Evolutionary conservation across 1,140 invertebrate genomes (phyloP), one percentile per base, ranked within the genome.

Genomic region (Lethocerus indicus): DNA sequence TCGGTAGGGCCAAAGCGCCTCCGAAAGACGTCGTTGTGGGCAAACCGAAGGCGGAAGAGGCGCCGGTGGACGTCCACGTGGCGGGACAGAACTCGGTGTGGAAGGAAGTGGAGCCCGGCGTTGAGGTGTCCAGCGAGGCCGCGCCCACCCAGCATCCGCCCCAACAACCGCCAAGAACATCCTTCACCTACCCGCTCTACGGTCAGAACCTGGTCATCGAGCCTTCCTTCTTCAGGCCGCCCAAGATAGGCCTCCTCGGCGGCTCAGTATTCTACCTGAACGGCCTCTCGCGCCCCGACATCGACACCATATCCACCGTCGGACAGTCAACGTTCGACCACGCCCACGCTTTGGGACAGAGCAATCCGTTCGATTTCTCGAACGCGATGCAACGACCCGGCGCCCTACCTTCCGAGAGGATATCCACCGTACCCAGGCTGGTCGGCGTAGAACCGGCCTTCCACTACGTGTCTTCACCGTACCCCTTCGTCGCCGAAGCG

Each of bases 291-390:
- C n/a, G 46, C 16, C 46, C 37, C 1, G 40, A 42, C 27, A 50
- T 42, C 6, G 39, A 29, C 2, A 28, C 27, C 16, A 39, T 42
- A 3, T 32, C 47, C 14, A 53, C 47, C 3, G 29, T 24, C 18
- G 54, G 54, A 0, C 37, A 44, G 18, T 46, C 25, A 20, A 48
- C 36, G 2, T 55, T 55, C 41, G 50, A 55, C 40, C 54, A 55
- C 37, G 47, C 47, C 21, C 46, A 49, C 20, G 54, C 50, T 28
- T 27, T 55, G 16, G 40, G 42, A n/a, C 28, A 52, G 14, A 55
- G 50, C 35, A 55, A 55, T 35, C n/a, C 23, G 13, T 55, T 55
- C 24, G 54, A 55, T 28, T 55, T 55, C 47, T 51, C 37, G 12
- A 55, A 55, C 28, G 54, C 54, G 18, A 52, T 55, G 35, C 25